These are phyloP conservation scores for Drosophila neocordata DNA, from an alignment of 1,140 invertebrate genomes.

Conservation along the genomic window DNA sequence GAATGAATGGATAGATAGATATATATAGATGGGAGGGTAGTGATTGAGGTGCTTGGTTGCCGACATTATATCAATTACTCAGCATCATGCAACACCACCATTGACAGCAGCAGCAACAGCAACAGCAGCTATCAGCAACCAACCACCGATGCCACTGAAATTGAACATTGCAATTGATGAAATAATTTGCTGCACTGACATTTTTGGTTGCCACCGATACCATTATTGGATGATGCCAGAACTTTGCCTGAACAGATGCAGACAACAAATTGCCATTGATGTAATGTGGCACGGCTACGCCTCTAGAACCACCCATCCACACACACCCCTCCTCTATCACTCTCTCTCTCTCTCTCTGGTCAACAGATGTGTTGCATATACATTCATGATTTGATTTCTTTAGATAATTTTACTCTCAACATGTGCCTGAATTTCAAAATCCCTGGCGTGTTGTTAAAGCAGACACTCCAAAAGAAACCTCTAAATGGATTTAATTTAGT, in stretches of 20 bases:
- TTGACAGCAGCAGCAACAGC: background rate
- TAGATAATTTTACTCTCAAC: slow-evolving; percentile 60
- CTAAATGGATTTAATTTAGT: background rate
- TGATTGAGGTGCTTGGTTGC: slow-evolving; percentile 14
- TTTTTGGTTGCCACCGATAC: slow-evolving; percentile 62
- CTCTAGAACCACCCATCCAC: slow-evolving; percentile 16
- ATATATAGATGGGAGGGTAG: slow-evolving; percentile 32
- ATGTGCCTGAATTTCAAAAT: slow-evolving; percentile 57
- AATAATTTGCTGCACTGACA: slow-evolving; percentile 73
- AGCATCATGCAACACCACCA: slow-evolving; percentile 35
- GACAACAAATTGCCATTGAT: slow-evolving; percentile 38
- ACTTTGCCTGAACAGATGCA: slow-evolving; percentile 43
- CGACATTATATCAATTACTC: slow-evolving; percentile 80
- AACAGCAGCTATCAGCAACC: background rate
- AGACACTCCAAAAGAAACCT: background rate
- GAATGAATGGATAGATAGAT: background rate
- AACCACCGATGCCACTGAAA: slow-evolving; percentile 46
- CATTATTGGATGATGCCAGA: slow-evolving; percentile 29
- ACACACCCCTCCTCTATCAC: too few relatives aligned
- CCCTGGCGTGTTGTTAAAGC: slow-evolving; percentile 8
- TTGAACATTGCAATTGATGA: slow-evolving; percentile 77
- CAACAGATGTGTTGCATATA: slow-evolving; percentile 40
- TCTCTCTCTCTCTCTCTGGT: background rate
- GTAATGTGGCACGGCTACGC: slow-evolving; percentile 44
- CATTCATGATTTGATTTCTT: slow-evolving; percentile 67